Evolutionary conservation across 2,797 vertebrate genomes (phyloP).

Genomic region (Ficedula albicollis): DNA sequence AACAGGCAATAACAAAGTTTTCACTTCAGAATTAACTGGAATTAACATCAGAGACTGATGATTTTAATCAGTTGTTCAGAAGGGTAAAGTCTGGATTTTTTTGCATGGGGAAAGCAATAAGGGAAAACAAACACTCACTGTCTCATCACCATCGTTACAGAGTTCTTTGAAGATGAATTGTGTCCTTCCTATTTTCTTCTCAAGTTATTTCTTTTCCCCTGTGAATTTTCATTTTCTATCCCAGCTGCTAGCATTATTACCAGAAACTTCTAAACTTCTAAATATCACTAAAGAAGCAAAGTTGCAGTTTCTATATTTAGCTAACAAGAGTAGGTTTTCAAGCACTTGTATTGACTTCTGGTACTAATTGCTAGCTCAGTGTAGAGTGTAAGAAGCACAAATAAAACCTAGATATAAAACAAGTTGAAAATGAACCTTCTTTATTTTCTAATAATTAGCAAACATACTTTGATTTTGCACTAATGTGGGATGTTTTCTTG

Average conservation of each 20-base stretch:
- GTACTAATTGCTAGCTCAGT: slow-evolving; percentile 13
- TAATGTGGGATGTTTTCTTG: neutral
- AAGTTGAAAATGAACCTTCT: neutral
- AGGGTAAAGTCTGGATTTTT: neutral
- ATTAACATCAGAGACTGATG: neutral
- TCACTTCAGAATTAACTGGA: neutral
- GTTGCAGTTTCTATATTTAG: slow-evolving; percentile 12
- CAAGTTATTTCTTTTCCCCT: neutral
- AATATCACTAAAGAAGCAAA: neutral
- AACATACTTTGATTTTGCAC: neutral
- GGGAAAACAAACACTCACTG: neutral
- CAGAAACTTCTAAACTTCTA: neutral
- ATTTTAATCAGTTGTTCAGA: neutral
- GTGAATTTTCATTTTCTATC: neutral
- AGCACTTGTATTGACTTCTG: neutral
- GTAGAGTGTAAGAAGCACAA: neutral
- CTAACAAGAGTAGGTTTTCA: neutral
- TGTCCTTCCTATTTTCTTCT: neutral
- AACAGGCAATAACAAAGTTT: neutral
- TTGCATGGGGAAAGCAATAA: neutral
- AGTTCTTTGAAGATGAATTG: neutral
- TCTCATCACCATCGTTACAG: rapidly evolving
- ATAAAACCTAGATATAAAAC: neutral
- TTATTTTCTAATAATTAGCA: slow-evolving; percentile 6
- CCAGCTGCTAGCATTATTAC: neutral